Evolutionary conservation across 2,797 vertebrate genomes (phyloP).

Genomic region (Crypturellus tataupa): DNA sequence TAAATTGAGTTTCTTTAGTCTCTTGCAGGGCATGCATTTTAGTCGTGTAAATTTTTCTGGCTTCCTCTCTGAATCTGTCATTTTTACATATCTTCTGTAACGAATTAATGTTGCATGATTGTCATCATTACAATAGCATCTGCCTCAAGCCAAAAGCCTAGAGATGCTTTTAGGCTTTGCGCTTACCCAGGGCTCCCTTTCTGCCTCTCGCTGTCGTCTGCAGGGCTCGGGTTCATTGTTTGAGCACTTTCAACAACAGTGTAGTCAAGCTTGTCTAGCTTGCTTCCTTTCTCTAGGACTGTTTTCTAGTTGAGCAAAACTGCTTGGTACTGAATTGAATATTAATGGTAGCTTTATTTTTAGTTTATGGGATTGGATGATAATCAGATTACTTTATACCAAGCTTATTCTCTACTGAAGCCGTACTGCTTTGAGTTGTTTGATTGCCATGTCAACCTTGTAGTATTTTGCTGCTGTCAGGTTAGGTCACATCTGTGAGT

Average conservation of each 20-base stretch:
- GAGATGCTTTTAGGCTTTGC: not conserved
- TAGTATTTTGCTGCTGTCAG: not conserved
- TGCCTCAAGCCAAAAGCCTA: not conserved
- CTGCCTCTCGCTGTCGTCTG: not conserved
- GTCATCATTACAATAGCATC: accelerated
- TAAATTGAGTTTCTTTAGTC: not conserved
- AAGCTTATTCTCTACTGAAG: constrained; percentile 19
- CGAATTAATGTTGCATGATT: accelerated
- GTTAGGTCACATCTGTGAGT: not conserved
- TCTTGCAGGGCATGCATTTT: not conserved
- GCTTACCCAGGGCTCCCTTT: not conserved
- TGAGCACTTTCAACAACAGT: not conserved
- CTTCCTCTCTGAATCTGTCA: not conserved
- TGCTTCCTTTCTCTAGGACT: constrained; percentile 7
- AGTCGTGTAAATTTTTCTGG: not conserved
- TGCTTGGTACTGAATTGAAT: not conserved
- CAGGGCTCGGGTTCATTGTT: not conserved
- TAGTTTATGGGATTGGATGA: constrained; percentile 33
- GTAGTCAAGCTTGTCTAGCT: not conserved
- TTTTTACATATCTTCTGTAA: not conserved
- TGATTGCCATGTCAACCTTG: not conserved
- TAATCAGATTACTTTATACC: constrained; percentile 44
- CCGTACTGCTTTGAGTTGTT: not conserved
- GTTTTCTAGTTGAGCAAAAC: not conserved
- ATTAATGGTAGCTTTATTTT: constrained; percentile 5